A percentile compares a stretch with the other conserved stretches of the same genome.
Evolutionary conservation across 37 sponge, comb jelly and placozoan species (phyloP).

Genomic region (Aplysina aerophoba): DNA sequence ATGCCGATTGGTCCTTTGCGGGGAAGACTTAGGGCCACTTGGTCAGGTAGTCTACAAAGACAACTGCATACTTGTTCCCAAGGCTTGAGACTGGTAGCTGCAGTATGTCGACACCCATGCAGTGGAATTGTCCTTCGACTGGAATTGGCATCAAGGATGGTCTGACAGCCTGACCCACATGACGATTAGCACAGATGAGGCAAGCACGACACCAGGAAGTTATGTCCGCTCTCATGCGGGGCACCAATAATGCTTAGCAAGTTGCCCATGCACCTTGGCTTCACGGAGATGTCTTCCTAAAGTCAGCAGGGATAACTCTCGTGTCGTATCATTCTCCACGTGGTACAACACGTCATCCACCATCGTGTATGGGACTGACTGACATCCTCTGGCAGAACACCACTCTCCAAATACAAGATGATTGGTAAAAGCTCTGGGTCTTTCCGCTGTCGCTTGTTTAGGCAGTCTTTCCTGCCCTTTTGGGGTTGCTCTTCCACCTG

Average conservation of each 20-base stretch:
- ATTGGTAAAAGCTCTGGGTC: constrained; percentile 20
- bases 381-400: constrained; percentile 50
- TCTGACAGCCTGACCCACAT: too few species aligned
- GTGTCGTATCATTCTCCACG: constrained; percentile 48
- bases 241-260: constrained; percentile 52
- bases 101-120: constrained; percentile 27
- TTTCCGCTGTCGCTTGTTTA: constrained; percentile 6
- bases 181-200: constrained; percentile 43
- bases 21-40: constrained; percentile 58
- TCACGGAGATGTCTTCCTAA: constrained; percentile 34
- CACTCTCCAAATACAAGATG: constrained; percentile 34
- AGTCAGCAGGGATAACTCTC: constrained; percentile 46
- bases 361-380: constrained; percentile 23
- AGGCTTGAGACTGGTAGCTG: neutral
- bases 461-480: constrained; percentile 3
- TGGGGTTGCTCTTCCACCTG: neutral
- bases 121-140: constrained; percentile 30
- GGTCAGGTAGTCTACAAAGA: constrained; percentile 58
- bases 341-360: constrained; percentile 52
- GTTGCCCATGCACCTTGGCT: neutral
- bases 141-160: constrained; percentile 20
- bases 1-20: constrained; percentile 26
- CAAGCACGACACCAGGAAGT: constrained; percentile 20
- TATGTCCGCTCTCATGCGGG: constrained; percentile 36
- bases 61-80: constrained; percentile 46